These are phyloP conservation scores for Cuculus canorus DNA, from an alignment of 2,797 vertebrate genomes.

Conservation along the genomic window DNA sequence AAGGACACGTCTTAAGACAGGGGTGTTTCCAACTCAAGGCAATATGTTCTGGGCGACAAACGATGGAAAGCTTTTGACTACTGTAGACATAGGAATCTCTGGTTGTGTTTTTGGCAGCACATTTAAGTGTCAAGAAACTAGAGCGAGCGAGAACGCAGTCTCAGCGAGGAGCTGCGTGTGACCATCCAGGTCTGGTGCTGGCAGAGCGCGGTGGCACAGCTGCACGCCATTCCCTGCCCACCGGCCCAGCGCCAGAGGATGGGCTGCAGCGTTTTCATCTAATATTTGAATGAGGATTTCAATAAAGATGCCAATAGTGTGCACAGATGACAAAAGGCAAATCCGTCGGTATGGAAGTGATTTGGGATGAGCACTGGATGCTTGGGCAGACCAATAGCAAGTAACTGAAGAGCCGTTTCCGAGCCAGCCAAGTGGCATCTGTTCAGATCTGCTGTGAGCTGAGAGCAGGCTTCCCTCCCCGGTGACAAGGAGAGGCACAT, in stretches of 20 bases:
- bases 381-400: neutral
- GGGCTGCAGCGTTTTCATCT: neutral
- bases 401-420: neutral
- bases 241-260: neutral
- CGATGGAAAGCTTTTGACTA: neutral
- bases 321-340: neutral
- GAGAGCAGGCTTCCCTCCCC: neutral
- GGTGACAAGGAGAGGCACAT: constrained; percentile 4
- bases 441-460: neutral
- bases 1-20: neutral
- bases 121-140: neutral
- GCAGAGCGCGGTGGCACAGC: neutral
- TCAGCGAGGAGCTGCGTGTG: neutral
- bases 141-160: neutral
- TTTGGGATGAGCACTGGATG: neutral
- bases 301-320: neutral
- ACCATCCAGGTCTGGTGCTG: neutral
- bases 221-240: neutral
- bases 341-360: neutral
- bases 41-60: neutral
- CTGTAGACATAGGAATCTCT: neutral
- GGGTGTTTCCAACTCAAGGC: neutral
- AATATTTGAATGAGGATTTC: neutral
- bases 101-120: neutral
- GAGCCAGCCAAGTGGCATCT: constrained; percentile 31